A percentile compares a stretch with the other conserved stretches of the same genome.
Conservation (phyloP, 2,797 vertebrate species). For the Notoglanidium macrostoma region DNA sequence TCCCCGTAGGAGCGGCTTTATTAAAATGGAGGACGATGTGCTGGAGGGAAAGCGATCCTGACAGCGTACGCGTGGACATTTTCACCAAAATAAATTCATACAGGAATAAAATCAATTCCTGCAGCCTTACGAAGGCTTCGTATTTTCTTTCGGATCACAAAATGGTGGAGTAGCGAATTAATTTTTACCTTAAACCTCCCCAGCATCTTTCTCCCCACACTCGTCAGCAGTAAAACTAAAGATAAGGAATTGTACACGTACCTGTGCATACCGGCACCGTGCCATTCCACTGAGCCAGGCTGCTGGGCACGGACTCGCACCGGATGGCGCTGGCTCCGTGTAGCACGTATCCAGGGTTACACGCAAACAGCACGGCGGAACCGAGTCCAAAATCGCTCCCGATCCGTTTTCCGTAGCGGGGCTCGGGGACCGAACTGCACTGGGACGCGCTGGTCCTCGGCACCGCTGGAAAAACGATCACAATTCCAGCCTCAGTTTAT, state of each 20-base stretch:
- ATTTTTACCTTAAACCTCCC: not conserved
- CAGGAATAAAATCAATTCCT: not conserved
- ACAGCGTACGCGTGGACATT: slow-evolving; percentile 41
- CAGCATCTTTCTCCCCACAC: not conserved
- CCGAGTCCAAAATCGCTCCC: slow-evolving; percentile 95
- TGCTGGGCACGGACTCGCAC: slow-evolving; percentile 91
- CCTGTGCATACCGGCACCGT: slow-evolving; percentile 93
- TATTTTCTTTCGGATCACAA: not conserved
- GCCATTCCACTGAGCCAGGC: slow-evolving; percentile 96
- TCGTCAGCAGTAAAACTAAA: not conserved
- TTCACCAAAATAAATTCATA: not conserved
- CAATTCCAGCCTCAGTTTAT: no score
- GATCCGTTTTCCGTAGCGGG: slow-evolving; percentile 92
- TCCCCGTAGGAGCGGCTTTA: slow-evolving; percentile 4
- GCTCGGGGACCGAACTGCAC: slow-evolving; percentile 95
- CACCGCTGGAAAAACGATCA: slow-evolving; percentile 78
- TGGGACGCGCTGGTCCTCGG: slow-evolving; percentile 95
- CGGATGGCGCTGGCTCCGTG: slow-evolving; percentile 89
- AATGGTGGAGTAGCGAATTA: not conserved
- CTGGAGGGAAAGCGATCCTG: slow-evolving; percentile 39
- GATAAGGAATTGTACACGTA: slow-evolving; percentile 68
- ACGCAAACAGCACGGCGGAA: slow-evolving; percentile 91
- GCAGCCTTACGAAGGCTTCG: not conserved
- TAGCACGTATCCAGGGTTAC: slow-evolving; percentile 93
- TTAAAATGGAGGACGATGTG: slow-evolving; percentile 38